These are phyloP conservation scores for Pseudomyrmex gracilis DNA, from an alignment of 1,140 invertebrate genomes.

Conservation along the genomic window DNA sequence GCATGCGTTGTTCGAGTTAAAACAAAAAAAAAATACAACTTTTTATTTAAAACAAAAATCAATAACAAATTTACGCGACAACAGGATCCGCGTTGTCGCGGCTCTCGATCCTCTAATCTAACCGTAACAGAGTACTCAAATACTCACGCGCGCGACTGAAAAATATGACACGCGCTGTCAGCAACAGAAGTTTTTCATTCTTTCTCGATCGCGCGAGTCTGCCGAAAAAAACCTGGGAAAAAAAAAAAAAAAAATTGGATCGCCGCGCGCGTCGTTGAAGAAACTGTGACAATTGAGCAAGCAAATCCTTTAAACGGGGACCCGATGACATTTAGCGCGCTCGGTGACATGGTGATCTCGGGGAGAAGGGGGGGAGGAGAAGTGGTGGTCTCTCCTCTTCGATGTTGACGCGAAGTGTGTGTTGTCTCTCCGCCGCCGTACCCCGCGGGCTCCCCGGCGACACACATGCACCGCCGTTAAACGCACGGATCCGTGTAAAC, in stretches of 20 bases:
- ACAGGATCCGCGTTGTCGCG: not conserved
- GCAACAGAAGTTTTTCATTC: not conserved
- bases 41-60: conserved; percentile 29
- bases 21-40: conserved; percentile 35
- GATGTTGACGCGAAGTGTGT: conserved; percentile 73
- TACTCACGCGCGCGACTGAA: not conserved
- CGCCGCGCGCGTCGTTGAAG: conserved; percentile 50
- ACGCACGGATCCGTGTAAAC: conserved; percentile 70
- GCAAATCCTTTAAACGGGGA: conserved; percentile 76
- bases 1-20: not conserved
- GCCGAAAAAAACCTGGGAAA: not conserved
- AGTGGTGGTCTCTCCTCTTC: conserved; percentile 66
- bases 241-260: not conserved
- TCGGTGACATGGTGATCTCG: conserved; percentile 78
- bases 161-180: conserved; percentile 1
- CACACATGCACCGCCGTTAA: conserved; percentile 49
- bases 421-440: conserved; percentile 69
- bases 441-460: conserved; percentile 65
- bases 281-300: conserved; percentile 80
- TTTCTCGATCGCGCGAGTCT: not conserved
- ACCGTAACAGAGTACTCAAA: conserved; percentile 13
- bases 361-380: conserved; percentile 42
- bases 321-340: conserved; percentile 81
- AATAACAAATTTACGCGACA: conserved; percentile 29
- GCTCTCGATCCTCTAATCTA: conserved; percentile 45